A percentile compares a stretch with the other conserved stretches of the same genome.
Evolutionary conservation across 2,888 invertebrate species (phyloP).

Genomic region (Furcula furcula): DNA sequence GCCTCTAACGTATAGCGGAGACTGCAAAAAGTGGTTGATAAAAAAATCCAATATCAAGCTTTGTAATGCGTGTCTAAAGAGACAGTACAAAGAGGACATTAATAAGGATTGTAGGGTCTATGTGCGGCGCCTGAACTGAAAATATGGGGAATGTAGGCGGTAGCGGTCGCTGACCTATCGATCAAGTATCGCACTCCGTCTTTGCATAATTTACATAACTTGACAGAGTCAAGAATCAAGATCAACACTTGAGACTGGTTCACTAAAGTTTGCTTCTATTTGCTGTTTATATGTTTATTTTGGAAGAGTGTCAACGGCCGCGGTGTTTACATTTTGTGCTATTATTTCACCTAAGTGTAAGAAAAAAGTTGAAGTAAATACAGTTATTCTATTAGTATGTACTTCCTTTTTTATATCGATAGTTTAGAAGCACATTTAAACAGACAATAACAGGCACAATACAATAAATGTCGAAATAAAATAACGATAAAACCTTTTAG

Average conservation of each 20-base stretch:
- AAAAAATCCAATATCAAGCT: constrained; percentile 39
- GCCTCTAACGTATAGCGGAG: constrained; percentile 43
- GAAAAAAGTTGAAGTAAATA: constrained; percentile 2
- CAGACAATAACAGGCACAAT: not conserved
- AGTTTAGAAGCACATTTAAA: not conserved
- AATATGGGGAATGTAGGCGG: constrained; percentile 50
- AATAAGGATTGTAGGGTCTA: constrained; percentile 36
- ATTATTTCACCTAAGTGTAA: constrained; percentile 6
- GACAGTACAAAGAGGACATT: constrained; percentile 37
- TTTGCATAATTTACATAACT: constrained; percentile 77
- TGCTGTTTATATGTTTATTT: constrained; percentile 35
- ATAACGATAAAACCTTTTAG: not conserved
- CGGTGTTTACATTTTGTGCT: constrained; percentile 9
- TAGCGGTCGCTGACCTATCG: constrained; percentile 66
- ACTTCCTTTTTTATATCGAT: not conserved
- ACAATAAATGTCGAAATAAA: not conserved
- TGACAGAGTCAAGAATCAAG: constrained; percentile 64
- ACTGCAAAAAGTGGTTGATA: constrained; percentile 37
- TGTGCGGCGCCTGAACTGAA: constrained; percentile 43
- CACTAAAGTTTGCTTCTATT: constrained; percentile 55
- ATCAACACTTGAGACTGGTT: constrained; percentile 68
- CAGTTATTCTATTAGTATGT: not conserved
- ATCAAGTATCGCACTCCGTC: constrained; percentile 66
- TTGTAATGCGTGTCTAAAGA: constrained; percentile 30
- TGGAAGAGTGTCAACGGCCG: constrained; percentile 48